A percentile compares a stretch with the other conserved stretches of the same genome.
phyloP scores from a whole-genome alignment of 1,140 invertebrate species.

The Drosophila carrolli region DNA sequence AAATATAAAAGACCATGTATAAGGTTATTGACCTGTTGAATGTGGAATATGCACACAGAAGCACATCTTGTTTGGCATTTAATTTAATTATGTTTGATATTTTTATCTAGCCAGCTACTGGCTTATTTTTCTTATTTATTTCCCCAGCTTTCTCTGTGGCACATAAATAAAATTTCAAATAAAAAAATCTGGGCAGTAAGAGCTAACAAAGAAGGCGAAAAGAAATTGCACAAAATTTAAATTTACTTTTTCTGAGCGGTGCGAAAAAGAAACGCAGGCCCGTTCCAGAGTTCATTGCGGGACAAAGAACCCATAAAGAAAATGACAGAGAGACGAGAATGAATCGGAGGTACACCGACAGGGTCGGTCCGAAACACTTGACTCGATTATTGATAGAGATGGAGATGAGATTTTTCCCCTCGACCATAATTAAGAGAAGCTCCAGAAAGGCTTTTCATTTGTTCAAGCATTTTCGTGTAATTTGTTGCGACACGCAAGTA shows the following conservation, averaged over 20 bases:
- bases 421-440: slow-evolving; percentile 54
- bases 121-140: slow-evolving; percentile 36
- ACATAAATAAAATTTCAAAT: slow-evolving; percentile 48
- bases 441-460: slow-evolving; percentile 43
- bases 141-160: slow-evolving; percentile 26
- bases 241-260: slow-evolving; percentile 44
- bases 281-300: slow-evolving; percentile 44
- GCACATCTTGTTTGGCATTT: slow-evolving; percentile 24
- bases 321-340: slow-evolving; percentile 19
- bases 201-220: slow-evolving; percentile 35
- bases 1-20: slow-evolving; percentile 2
- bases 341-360: slow-evolving; percentile 19
- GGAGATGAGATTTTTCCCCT: slow-evolving; percentile 35
- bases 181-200: slow-evolving; percentile 18
- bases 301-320: slow-evolving; percentile 51
- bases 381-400: slow-evolving; percentile 42
- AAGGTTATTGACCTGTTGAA: slow-evolving; percentile 24
- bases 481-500: slow-evolving; percentile 50
- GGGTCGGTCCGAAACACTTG: slow-evolving; percentile 18
- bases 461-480: slow-evolving; percentile 12
- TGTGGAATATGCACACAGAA: slow-evolving; percentile 8
- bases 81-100: slow-evolving; percentile 49
- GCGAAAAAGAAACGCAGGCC: slow-evolving; percentile 28
- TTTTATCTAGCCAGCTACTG: slow-evolving; percentile 29
- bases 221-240: slow-evolving; percentile 48